Evolutionary conservation across 2,797 vertebrate species (phyloP).

Genomic region (Helicolenus hilgendorfi): DNA sequence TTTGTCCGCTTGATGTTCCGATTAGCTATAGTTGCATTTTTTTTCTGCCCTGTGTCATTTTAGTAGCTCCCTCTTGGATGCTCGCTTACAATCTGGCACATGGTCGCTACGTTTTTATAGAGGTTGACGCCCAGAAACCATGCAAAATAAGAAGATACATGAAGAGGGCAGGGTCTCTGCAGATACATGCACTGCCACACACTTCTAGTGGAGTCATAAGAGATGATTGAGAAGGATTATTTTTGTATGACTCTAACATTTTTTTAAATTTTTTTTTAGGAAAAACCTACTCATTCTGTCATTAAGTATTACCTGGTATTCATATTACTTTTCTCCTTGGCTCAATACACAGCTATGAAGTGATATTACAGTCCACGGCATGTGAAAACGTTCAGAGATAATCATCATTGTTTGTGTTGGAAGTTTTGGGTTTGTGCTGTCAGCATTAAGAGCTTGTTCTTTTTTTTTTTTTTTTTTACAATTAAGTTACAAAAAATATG

Average conservation of each 20-base stretch:
- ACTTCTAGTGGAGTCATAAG: background rate
- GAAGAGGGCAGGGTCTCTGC: background rate
- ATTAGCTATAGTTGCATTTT: background rate
- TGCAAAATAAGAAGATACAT: background rate
- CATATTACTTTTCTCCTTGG: background rate
- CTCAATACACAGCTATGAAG: background rate
- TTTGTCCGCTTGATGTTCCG: background rate
- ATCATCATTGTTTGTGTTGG: background rate
- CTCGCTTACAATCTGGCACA: background rate
- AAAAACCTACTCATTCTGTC: background rate
- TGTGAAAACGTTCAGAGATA: background rate
- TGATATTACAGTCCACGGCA: background rate
- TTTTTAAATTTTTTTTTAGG: rapidly evolving
- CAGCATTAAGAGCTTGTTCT: background rate
- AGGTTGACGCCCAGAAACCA: background rate
- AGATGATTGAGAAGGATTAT: too few species aligned
- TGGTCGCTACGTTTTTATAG: background rate
- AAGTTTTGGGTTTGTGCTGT: background rate
- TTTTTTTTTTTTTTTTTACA: background rate
- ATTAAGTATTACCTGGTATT: background rate
- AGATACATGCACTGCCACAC: background rate
- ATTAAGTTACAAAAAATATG: background rate
- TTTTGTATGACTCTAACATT: background rate
- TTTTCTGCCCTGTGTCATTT: background rate
- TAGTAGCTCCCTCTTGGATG: background rate